Percentiles rank a stretch among this genome's conserved stretches.
phyloP scores from a whole-genome alignment of 2,797 vertebrate genomes.

The Anguilla megastoma region DNA sequence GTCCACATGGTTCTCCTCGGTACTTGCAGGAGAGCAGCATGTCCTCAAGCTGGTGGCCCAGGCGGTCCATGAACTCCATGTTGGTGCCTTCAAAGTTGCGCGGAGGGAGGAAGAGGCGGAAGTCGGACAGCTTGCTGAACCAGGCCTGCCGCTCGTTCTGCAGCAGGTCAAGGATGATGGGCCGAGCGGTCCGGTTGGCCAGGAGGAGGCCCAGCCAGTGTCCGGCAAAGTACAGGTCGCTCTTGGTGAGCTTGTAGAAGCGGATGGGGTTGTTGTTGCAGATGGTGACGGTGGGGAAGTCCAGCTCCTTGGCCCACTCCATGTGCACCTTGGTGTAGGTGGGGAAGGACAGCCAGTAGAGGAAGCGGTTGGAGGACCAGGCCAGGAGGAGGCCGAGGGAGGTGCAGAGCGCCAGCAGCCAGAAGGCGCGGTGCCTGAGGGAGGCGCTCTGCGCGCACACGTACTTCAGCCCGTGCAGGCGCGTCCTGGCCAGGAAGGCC shows the following conservation, averaged over 20 bases:
- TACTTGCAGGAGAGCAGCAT: constrained; percentile 98
- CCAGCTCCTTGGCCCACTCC: constrained; percentile 91
- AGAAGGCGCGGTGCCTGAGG: constrained; percentile 82
- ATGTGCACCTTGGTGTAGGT: constrained; percentile 90
- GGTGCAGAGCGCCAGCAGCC: constrained; percentile 90
- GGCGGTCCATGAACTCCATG: constrained; percentile 93
- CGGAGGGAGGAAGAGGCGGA: constrained; percentile 92
- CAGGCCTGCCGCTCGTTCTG: constrained; percentile 84
- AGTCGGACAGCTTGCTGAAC: constrained; percentile 95
- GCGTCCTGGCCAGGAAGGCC: constrained; percentile 76
- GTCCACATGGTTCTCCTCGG: constrained; percentile 89
- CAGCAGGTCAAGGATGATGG: constrained; percentile 88
- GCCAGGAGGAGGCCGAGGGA: constrained; percentile 89
- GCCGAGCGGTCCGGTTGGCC: constrained; percentile 88
- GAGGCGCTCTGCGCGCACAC: constrained; percentile 79
- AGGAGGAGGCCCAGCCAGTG: constrained; percentile 92
- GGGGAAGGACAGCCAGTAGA: constrained; percentile 93
- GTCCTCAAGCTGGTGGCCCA: constrained; percentile 96
- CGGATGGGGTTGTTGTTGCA: constrained; percentile 98
- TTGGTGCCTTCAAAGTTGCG: constrained; percentile 96
- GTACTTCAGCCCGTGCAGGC: constrained; percentile 87
- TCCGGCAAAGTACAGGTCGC: constrained; percentile 93
- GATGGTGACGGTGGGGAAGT: constrained; percentile 93
- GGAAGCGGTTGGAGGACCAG: constrained; percentile 92
- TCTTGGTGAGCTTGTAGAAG: constrained; percentile 94